Evolutionary conservation across 2,797 vertebrate genomes (phyloP), one percentile per base, ranked within the genome.

Genomic region (Scyliorhinus canicula): DNA sequence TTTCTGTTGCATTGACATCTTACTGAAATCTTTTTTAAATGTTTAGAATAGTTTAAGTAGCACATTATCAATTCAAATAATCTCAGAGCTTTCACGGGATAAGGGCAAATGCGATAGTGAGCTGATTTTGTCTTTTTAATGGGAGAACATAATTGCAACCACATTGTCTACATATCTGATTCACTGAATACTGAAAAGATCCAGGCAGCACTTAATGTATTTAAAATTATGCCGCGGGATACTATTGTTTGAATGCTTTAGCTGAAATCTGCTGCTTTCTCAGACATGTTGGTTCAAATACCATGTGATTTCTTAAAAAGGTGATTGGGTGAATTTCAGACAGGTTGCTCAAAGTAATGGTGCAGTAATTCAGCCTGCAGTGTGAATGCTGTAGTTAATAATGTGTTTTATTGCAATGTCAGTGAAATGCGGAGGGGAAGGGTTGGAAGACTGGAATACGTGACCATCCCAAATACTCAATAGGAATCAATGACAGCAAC

Each of bases 181-280:
- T 50, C 93, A 69, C 50, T n/a, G n/a, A 94, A 93, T n/a, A 55
- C 44, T 11, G 57, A 35, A 44, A 93, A 52, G 26, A 52, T 50
- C 6, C 40, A 71, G 65, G 47, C 93, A 50, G 44, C 12, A 50
- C 50, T 71, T 74, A 50, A 24, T 1, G 2, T 71, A 69, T 50
- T n/a, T 28, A n/a, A 91, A 65, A 91, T 65, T 44, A 91, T 44
- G 4, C 21, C 7, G 21, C 40, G 57, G 3, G 1, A 91, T 90
- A 40, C 40, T 3, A 91, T 57, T 3, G 40, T 91, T 91, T 91
- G 35, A 40, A 63, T 63, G n/a, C 57, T 91, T 63, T 63, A n/a
- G 4, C n/a, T 91, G 57, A 63, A 90, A 57, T 65, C n/a, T 91
- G 57, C n/a, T 65, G 60, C 40, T 91, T 91, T 91, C 65, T 91